These are phyloP conservation scores for Polylopha cassiicola DNA, from an alignment of 2,888 invertebrate genomes.

Conservation along the genomic window DNA sequence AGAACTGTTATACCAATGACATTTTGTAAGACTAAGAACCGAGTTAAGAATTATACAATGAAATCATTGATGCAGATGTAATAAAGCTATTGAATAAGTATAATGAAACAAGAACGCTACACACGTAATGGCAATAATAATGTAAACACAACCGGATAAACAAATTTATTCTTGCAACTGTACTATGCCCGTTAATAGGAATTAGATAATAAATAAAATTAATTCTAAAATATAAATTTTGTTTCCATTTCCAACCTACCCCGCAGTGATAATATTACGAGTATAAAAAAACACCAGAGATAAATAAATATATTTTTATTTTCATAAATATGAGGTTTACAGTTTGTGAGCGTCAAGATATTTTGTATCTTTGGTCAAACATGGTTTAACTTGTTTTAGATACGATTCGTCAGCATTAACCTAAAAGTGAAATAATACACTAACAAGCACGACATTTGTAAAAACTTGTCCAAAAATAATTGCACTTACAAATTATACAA, in stretches of 20 bases:
- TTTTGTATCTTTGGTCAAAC: conserved; percentile 11
- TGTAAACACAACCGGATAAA: conserved; percentile 51
- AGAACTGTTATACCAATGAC: conserved; percentile 17
- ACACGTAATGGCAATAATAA: conserved; percentile 43
- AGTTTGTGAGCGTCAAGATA: conserved; percentile 3
- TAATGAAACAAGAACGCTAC: conserved; percentile 29
- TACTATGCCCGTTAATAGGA: conserved; percentile 73
- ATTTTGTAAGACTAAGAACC: conserved; percentile 21
- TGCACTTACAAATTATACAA: too few species aligned
- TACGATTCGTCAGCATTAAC: too few species aligned
- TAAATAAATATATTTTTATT: conserved; percentile 7
- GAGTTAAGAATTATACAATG: conserved; percentile 15
- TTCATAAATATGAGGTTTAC: conserved; percentile 6
- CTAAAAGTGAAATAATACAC: neutral
- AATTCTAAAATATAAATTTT: conserved; percentile 56
- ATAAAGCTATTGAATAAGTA: conserved; percentile 16
- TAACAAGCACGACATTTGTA: conserved; percentile 8
- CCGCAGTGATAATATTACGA: conserved; percentile 22
- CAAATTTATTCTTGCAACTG: conserved; percentile 69
- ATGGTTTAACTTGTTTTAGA: too few species aligned
- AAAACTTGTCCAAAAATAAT: conserved; percentile 16
- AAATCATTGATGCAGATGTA: conserved; percentile 12
- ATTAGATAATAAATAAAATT: conserved; percentile 75
- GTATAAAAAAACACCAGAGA: neutral
- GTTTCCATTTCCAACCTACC: conserved; percentile 28